phyloP scores from a whole-genome alignment of 2,797 vertebrate species.

The Eulemur mongoz region DNA sequence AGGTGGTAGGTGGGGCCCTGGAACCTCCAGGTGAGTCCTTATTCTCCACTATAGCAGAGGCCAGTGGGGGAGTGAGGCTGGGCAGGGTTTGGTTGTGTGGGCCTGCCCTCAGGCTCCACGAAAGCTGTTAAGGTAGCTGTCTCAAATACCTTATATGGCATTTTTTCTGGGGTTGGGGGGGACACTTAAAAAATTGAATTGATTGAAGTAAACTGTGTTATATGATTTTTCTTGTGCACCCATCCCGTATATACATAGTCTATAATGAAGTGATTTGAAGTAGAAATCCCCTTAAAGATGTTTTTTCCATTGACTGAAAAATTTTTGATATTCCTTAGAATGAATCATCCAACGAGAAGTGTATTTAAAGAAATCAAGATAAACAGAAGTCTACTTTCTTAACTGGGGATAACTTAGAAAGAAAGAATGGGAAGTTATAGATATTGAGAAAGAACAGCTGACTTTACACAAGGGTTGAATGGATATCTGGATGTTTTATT shows the following conservation, averaged over 20 bases:
- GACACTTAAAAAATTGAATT: not conserved
- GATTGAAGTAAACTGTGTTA: not conserved
- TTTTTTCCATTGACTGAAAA: not conserved
- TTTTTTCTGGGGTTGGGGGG: not conserved
- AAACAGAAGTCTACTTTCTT: conserved; percentile 5
- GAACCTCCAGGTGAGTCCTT: too few relatives aligned
- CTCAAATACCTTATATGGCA: not conserved
- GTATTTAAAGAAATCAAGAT: conserved; percentile 4
- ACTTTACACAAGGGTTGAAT: not conserved
- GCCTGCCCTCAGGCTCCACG: too few relatives aligned
- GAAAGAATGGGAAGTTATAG: not conserved
- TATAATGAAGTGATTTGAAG: not conserved
- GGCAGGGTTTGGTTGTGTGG: too few relatives aligned
- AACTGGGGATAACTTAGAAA: not conserved
- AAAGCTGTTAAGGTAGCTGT: too few relatives aligned
- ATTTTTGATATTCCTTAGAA: not conserved
- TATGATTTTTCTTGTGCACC: not conserved
- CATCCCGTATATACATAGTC: not conserved
- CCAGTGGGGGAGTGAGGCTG: too few relatives aligned
- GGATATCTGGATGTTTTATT: not conserved
- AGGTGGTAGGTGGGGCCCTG: too few relatives aligned
- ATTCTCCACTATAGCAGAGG: too few relatives aligned
- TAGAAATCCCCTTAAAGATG: not conserved
- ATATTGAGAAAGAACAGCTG: not conserved
- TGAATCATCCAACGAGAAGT: not conserved